These are phyloP conservation scores for Apantesis nais DNA, from an alignment of 2,888 invertebrate species.

Conservation along the genomic window DNA sequence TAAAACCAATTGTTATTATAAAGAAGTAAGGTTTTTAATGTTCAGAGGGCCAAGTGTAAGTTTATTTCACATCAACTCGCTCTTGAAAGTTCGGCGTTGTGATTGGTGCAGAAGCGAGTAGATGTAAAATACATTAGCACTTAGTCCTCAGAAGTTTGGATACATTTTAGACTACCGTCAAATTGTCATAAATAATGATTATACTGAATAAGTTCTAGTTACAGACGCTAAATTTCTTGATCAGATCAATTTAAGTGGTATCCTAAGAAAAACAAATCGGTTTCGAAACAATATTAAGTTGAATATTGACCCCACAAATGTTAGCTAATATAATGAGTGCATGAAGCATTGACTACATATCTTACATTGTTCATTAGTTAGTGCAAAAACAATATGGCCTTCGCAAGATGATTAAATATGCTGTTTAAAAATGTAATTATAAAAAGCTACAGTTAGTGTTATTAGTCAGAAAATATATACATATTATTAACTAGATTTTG, in stretches of 20 bases:
- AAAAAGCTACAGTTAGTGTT: neutral
- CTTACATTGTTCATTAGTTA: neutral
- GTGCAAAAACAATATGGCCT: neutral
- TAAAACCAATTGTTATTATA: neutral
- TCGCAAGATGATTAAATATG: neutral
- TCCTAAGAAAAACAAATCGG: neutral
- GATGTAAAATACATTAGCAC: too few relatives aligned
- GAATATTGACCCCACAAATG: neutral
- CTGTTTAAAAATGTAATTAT: neutral
- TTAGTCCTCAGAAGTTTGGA: neutral
- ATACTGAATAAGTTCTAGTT: neutral
- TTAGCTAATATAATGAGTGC: neutral
- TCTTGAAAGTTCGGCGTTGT: too few relatives aligned
- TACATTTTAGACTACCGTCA: neutral
- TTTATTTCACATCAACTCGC: too few relatives aligned
- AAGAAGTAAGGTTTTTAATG: neutral
- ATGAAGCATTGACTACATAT: neutral
- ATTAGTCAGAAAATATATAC: neutral
- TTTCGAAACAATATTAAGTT: neutral
- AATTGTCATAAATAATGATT: neutral
- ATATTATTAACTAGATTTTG: neutral
- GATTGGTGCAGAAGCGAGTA: too few relatives aligned
- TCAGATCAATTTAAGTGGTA: neutral
- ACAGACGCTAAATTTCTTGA: neutral
- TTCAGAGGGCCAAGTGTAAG: too few relatives aligned